These are phyloP conservation scores for Drosophila setosimentum DNA, from an alignment of 2,888 invertebrate species.

Conservation along the genomic window DNA sequence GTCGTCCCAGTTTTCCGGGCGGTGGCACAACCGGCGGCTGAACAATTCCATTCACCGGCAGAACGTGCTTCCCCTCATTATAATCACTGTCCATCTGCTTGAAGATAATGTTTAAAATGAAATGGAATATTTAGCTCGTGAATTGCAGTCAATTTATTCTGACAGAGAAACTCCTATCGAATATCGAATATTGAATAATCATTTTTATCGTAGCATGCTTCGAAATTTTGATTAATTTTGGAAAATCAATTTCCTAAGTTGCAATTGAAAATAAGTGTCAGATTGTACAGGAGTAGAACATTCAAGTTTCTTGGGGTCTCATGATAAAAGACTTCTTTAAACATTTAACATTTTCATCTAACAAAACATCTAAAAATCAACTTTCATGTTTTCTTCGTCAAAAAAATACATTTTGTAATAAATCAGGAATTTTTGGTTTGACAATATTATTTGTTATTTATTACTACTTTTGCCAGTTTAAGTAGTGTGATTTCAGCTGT, in stretches of 20 bases:
- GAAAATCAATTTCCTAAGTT: too few species aligned
- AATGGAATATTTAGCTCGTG: neutral
- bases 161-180: neutral
- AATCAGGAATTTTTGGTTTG: neutral
- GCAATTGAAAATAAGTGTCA: neutral
- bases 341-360: neutral
- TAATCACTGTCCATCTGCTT: slow-evolving; percentile 1
- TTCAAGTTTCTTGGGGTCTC: neutral
- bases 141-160: neutral
- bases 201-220: neutral
- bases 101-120: too few species aligned
- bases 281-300: neutral
- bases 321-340: neutral
- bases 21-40: slow-evolving; percentile 48
- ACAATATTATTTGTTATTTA: neutral
- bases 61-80: neutral
- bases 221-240: neutral
- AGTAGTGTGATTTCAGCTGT: neutral
- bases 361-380: neutral
- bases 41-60: slow-evolving; percentile 52
- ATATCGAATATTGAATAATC: neutral
- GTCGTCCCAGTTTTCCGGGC: slow-evolving; percentile 30
- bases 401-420: neutral
- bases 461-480: neutral
- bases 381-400: neutral